Evolutionary conservation across 37 sponge, comb jelly and placozoan genomes (phyloP).

Genomic region (Agelas oroides): DNA sequence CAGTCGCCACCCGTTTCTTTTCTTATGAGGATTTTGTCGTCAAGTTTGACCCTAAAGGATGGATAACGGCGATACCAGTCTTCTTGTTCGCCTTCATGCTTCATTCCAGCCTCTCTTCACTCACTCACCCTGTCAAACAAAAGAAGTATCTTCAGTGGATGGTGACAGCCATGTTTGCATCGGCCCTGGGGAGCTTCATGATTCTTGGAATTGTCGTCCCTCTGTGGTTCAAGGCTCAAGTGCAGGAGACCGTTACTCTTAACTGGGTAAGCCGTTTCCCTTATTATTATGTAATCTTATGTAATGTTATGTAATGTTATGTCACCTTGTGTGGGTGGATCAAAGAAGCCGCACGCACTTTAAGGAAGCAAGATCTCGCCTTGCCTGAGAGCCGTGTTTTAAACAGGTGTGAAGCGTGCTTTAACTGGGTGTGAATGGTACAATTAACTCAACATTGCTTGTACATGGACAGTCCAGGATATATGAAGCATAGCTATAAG

Average conservation of each 20-base stretch:
- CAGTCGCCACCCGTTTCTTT: neutral
- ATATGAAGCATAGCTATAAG: too few species aligned
- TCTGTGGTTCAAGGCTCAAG: slow-evolving; percentile 66
- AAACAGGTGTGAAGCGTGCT: too few species aligned
- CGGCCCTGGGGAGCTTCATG: slow-evolving; percentile 58
- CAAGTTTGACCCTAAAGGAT: slow-evolving; percentile 67
- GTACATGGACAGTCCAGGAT: too few species aligned
- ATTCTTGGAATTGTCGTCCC: slow-evolving; percentile 81
- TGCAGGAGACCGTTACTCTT: slow-evolving; percentile 82
- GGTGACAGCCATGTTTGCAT: slow-evolving; percentile 57
- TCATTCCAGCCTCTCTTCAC: slow-evolving; percentile 79
- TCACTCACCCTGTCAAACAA: slow-evolving; percentile 72
- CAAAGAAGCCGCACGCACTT: too few species aligned
- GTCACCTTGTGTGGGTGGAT: too few species aligned
- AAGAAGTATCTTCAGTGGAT: slow-evolving; percentile 69
- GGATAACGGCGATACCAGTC: slow-evolving; percentile 84
- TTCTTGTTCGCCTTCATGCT: slow-evolving; percentile 81
- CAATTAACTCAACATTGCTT: too few species aligned
- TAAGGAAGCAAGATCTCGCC: too few species aligned
- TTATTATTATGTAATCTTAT: too few species aligned
- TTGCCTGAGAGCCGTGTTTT: too few species aligned
- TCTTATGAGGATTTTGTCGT: neutral
- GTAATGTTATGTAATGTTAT: too few species aligned
- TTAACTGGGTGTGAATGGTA: too few species aligned
- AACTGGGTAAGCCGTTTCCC: slow-evolving; percentile 94